Base-by-base conservation (phyloP, 2,888 invertebrate species). In the Napeogenes inachia region DNA sequence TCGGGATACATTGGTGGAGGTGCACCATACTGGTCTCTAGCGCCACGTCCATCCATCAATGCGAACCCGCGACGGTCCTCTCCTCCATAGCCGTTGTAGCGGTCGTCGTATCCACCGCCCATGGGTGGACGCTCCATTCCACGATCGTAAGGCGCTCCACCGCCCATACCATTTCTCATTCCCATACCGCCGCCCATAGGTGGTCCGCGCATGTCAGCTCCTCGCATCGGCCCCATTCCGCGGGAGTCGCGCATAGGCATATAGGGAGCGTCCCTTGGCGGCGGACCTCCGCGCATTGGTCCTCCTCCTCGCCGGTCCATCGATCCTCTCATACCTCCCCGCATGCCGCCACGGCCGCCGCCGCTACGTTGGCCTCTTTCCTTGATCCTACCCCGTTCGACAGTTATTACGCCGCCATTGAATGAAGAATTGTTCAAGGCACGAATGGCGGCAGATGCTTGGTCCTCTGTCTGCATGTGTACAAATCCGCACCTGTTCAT, bases 401-500 rank as follows among this genome's bases (percentile, higher is more conserved):
- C 97, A 64, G 95, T 94, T 72, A 97, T 96, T 65, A 93, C 93
- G 59, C 94, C 94, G 33, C 97, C 97, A 85, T 96, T 96, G 81
- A 97, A 96, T 57, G 94, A 93, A 1, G 94, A 92, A 73, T 96
- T 96, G 82, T 97, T 95, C 42, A 97, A 86, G 42, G 94, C 95
- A 68, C 94, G 92, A 71, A 97, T 96, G 0, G 97, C 97, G 61
- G 93, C 93, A 55, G 93, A 92, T 3, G 97, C 97, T 83, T 97
- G 94, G 59, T 96, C 95, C 74, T 94, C 93, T 30, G 94, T 94
- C 77, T 95, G 94, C 94, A 97, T 94, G 85, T 98, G 97, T 57
- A 98, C 96, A 88, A 98, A 98, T 10, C 97, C 98, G 84, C 97
- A 98, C 66, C 97, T 94, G 82, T 97, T 97, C 91, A 98, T 95